A percentile compares a stretch with the other conserved stretches of the same genome.
Conservation (phyloP, 2,113 vertebrate species). For the Nibea coibor region DNA sequence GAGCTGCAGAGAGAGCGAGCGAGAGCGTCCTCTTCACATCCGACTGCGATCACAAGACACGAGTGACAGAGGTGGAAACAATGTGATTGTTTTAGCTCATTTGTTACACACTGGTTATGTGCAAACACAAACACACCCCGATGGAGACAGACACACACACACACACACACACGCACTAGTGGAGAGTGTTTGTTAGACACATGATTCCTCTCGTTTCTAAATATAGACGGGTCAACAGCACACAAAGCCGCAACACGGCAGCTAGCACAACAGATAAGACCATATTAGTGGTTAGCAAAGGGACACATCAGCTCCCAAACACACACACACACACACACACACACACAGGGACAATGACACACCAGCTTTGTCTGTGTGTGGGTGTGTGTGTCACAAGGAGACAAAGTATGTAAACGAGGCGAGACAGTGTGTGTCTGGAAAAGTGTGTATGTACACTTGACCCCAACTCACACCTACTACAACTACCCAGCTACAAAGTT, state of each 20-base stretch:
- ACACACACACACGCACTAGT: constrained; percentile 21
- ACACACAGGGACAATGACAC: constrained; percentile 35
- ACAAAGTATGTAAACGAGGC: background rate
- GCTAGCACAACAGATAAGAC: constrained; percentile 71
- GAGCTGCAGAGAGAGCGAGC: constrained; percentile 1
- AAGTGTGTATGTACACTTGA: background rate
- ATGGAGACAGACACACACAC: constrained; percentile 5
- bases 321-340: too few species aligned
- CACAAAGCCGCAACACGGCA: constrained; percentile 74
- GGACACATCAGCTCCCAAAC: constrained; percentile 38
- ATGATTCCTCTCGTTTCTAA: constrained; percentile 77
- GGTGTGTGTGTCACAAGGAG: background rate
- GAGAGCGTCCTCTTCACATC: constrained; percentile 29
- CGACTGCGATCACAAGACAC: constrained; percentile 57
- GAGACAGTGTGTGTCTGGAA: background rate
- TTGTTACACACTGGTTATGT: constrained; percentile 57
- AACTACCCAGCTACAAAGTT: background rate
- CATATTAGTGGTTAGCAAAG: constrained; percentile 66
- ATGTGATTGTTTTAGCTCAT: constrained; percentile 64
- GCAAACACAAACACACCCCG: constrained; percentile 43
- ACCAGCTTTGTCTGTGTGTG: background rate
- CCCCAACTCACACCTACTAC: background rate
- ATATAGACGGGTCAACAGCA: constrained; percentile 78
- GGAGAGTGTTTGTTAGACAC: constrained; percentile 72
- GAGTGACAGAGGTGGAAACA: constrained; percentile 60